These are phyloP conservation scores for Sarcophaga subvicina DNA, from an alignment of 2,888 invertebrate species.

Conservation along the genomic window DNA sequence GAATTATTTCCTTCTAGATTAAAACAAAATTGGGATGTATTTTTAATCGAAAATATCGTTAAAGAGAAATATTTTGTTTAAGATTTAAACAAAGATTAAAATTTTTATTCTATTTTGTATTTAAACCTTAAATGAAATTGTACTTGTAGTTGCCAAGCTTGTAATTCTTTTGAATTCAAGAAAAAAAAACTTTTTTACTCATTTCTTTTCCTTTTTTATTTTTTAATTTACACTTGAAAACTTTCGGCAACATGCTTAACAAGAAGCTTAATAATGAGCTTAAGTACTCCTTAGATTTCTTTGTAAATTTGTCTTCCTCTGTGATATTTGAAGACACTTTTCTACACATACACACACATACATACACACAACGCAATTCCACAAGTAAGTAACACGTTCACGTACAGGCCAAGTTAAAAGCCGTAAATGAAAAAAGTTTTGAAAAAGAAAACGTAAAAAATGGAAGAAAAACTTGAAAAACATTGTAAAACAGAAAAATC, in stretches of 20 bases:
- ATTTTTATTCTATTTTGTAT: no score
- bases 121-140: no score
- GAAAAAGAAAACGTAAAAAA: slow-evolving; percentile 11
- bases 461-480: slow-evolving; percentile 9
- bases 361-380: no score
- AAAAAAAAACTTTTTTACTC: no score
- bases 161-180: not conserved
- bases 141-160: no score
- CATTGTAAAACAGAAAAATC: slow-evolving; percentile 23
- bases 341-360: not conserved
- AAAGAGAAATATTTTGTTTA: no score
- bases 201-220: not conserved
- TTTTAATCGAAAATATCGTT: no score
- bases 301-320: slow-evolving; percentile 2
- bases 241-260: not conserved
- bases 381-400: not conserved
- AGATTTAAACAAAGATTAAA: no score
- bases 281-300: slow-evolving; percentile 12
- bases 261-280: slow-evolving; percentile 22
- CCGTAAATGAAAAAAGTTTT: not conserved
- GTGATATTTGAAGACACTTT: slow-evolving; percentile 4
- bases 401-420: no score
- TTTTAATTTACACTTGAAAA: slow-evolving; percentile 19
- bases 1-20: slow-evolving; percentile 6
- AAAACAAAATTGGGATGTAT: not conserved